Evolutionary conservation across 2,797 vertebrate genomes (phyloP), one percentile per base, ranked within the genome.

Genomic region (Octomys mimax): DNA sequence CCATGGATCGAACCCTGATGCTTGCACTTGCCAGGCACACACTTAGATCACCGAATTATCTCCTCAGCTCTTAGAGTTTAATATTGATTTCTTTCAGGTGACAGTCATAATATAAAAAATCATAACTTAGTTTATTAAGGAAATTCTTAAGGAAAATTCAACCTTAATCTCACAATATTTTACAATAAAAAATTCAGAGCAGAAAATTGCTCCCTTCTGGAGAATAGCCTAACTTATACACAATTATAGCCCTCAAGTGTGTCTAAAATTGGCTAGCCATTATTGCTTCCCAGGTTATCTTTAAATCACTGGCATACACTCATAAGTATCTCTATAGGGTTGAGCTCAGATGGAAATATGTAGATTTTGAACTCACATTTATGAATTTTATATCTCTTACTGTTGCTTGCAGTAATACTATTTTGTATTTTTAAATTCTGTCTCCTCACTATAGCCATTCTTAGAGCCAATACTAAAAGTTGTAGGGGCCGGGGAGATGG

Each of bases 291-390:
- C 28, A 79, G 49, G 10, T 13, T 57, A 70, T 87, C 28, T 62
- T 52, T 68, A 64, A 71, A 28, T 92, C 73, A 61, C 28, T 84
- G 71, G 54, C 46, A 79, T 49, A 79, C 96, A 12, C 80, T 84
- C 87, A 70, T 64, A 18, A 81, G 5, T 88, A 24, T 80, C 46
- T 46, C 16, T 12, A 42, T 33, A 6, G 42, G 61, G 1, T 62
- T 61, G 88, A 88, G 9, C 19, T 85, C 52, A 31, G 59, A 36
- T 39, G 57, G 42, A 84, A 87, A 87, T 52, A 28, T 33, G 54
- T 85, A 77, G 59, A 13, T 33, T 93, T 94, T 92, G 68, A 89
- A 78, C 57, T 92, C 75, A 31, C 57, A 85, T 52, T 81, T 94
- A 64, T 68, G 8, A 89, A 28, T 71, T 94, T 70, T 92, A 12